Evolutionary conservation across 2,888 invertebrate genomes (phyloP).

Genomic region (Hemithea aestivaria): DNA sequence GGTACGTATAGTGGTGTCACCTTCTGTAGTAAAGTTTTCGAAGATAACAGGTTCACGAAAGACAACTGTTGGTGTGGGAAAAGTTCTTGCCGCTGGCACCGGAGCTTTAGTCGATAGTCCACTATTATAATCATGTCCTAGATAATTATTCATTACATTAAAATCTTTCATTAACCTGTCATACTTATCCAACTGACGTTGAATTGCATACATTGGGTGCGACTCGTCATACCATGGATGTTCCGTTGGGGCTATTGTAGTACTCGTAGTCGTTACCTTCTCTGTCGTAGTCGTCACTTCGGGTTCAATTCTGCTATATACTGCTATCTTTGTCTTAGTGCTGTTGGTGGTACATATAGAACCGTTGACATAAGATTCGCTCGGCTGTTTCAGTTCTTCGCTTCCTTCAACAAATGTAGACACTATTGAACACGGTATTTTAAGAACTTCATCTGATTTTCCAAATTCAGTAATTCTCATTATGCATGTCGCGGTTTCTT

Average conservation of each 20-base stretch:
- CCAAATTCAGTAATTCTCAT: constrained; percentile 56
- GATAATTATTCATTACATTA: no score
- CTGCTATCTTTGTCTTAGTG: constrained; percentile 27
- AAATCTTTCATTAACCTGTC: no score
- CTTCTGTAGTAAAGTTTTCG: constrained; percentile 3
- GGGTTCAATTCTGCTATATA: constrained; percentile 1
- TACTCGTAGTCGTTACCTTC: background rate
- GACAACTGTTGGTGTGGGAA: no score
- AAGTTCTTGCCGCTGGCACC: no score
- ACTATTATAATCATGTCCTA: no score
- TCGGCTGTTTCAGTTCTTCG: constrained; percentile 30
- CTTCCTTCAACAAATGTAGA: constrained; percentile 63
- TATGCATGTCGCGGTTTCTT: constrained; percentile 49
- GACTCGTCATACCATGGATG: no score
- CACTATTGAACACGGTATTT: constrained; percentile 69
- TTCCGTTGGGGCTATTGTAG: background rate
- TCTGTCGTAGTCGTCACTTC: background rate
- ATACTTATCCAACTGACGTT: no score
- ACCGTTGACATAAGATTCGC: constrained; percentile 35
- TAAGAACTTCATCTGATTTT: constrained; percentile 43
- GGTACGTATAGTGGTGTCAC: constrained; percentile 10
- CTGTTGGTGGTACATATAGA: constrained; percentile 52
- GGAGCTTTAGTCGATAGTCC: no score
- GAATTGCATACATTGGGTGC: no score
- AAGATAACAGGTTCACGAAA: background rate